phyloP scores from a whole-genome alignment of 2,888 invertebrate genomes.

The Perdita meconis region DNA sequence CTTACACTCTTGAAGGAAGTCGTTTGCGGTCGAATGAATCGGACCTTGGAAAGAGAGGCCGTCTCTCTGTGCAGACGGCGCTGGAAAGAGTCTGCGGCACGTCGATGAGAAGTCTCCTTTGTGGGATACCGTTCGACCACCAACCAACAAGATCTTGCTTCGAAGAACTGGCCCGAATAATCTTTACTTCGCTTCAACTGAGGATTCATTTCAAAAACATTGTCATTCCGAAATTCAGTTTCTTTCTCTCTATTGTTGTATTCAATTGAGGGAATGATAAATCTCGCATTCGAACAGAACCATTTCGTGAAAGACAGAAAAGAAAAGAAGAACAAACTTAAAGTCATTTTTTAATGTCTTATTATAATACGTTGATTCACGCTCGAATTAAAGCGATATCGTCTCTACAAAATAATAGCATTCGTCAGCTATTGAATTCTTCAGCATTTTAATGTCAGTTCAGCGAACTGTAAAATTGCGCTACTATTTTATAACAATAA shows the following conservation, averaged over 20 bases:
- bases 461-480: background rate
- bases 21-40: constrained; percentile 62
- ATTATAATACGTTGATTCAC: no score
- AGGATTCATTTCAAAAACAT: constrained; percentile 13
- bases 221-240: background rate
- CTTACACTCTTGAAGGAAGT: constrained; percentile 52
- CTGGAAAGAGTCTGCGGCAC: constrained; percentile 35
- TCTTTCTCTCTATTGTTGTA: no score
- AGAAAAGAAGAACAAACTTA: no score
- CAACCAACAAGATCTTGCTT: constrained; percentile 42
- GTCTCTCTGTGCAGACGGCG: constrained; percentile 32
- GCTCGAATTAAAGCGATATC: no score
- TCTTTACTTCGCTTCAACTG: background rate
- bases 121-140: constrained; percentile 57
- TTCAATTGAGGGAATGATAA: no score
- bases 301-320: no score
- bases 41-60: constrained; percentile 55
- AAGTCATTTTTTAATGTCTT: no score
- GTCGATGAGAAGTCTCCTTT: constrained; percentile 46
- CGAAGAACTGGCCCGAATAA: constrained; percentile 35
- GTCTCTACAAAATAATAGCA: no score
- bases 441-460: background rate
- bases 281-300: no score
- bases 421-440: background rate
- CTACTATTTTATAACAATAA: background rate